Conservation (phyloP, 2,888 invertebrate species). For the Drosophila rubida region DNA sequence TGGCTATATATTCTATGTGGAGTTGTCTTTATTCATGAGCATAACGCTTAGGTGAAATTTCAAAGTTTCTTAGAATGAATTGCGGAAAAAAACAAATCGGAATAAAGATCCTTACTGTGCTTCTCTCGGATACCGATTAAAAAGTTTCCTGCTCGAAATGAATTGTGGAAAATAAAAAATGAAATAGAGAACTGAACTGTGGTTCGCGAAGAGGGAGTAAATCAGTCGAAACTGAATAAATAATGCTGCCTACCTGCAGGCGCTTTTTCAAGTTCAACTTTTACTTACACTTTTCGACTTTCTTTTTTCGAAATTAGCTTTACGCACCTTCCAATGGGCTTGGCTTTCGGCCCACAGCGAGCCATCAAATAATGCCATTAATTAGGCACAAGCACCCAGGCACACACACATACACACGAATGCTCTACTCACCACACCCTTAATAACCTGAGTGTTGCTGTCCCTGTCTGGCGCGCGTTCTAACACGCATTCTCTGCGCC, state of each 20-base stretch:
- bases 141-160: background rate
- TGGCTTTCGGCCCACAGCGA: constrained; percentile 42
- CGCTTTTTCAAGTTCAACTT: constrained; percentile 44
- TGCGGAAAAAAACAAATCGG: too few species aligned
- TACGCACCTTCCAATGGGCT: constrained; percentile 56
- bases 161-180: background rate
- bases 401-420: background rate
- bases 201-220: background rate
- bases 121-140: too few species aligned
- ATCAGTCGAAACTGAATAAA: background rate
- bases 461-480: constrained; percentile 6
- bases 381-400: constrained; percentile 62
- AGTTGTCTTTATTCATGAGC: too few species aligned
- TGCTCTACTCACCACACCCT: constrained; percentile 47
- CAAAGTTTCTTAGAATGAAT: too few species aligned
- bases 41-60: too few species aligned
- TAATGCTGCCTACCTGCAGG: constrained; percentile 50
- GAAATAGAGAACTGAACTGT: background rate
- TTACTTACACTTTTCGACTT: constrained; percentile 33
- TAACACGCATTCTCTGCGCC: constrained; percentile 19
- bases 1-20: too few species aligned
- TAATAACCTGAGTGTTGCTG: constrained; percentile 28
- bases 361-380: constrained; percentile 76
- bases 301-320: constrained; percentile 33
- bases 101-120: too few species aligned